Evolutionary conservation across 2,888 invertebrate species (phyloP), one percentile per base, ranked within the genome.

Genomic region (Galerucella pusilla): DNA sequence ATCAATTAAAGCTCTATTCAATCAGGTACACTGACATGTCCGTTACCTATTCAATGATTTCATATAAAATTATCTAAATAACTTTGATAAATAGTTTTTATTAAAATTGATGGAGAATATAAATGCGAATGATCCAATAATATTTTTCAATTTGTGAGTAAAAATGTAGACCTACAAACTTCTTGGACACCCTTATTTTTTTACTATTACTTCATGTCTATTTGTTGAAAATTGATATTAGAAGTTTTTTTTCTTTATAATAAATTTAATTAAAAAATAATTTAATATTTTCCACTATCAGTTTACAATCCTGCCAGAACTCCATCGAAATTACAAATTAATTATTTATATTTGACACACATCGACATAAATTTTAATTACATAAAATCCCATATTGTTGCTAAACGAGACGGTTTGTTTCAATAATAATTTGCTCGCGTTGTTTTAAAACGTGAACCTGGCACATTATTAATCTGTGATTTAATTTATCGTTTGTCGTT

Each of bases 1-100:
- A 72, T 66, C 66, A 72, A 72, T 72, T 72, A 72, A 60, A 72
- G 66, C 49, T 66, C 66, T 59, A 72, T 72, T 72, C 66, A 72
- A 66, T 72, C 66, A 66, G 60, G 42, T 72, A 71, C 14, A 59
- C 28, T 60, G 72, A 72, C 67, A 72, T 72, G 46, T 71, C 35
- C 71, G 65, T 45, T 71, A 49, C 65, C 65, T 66, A 65, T 71
- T 59, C 45, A 11, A 42, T 20, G 49, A 49, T 66, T 72, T 66
- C 66, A 59, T 66, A 12, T 49, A 35, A 16, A 72, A 67, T 60
- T 10, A 49, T n/a, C 7, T 49, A 49, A 28, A 49, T 60, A 72
- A 67, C 66, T 66, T 59, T 66, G 72, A 72, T 72, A 64, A 66
- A 72, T 72, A 60, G 60, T 60, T 60, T 72, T 72, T 72, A 14